phyloP scores from a whole-genome alignment of 2,888 invertebrate genomes.

The Neoscelio sp. region DNA sequence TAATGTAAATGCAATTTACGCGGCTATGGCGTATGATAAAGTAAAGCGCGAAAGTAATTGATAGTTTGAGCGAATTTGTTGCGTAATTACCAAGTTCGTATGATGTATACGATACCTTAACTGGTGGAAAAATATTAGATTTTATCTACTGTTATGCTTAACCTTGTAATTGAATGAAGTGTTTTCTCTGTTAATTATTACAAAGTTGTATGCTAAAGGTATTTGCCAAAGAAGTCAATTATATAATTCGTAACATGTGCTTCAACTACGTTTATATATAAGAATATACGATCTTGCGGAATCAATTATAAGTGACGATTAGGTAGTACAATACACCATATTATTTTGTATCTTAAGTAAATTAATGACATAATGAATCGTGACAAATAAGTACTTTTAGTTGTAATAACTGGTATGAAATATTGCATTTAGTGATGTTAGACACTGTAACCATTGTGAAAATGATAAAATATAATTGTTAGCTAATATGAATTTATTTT shows the following conservation, averaged over 20 bases:
- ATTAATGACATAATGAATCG: conserved; percentile 18
- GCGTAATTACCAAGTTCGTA: conserved; percentile 10
- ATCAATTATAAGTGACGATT: conserved; percentile 18
- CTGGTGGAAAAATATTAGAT: conserved; percentile 22
- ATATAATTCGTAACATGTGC: conserved; percentile 21
- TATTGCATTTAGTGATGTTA: background rate
- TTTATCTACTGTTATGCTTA: conserved; percentile 18
- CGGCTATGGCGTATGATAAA: background rate
- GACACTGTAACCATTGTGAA: background rate
- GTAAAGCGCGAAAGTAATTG: background rate
- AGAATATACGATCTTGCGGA: conserved; percentile 11
- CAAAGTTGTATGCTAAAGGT: conserved; percentile 16
- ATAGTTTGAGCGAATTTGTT: conserved; percentile 1
- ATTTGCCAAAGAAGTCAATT: conserved; percentile 34
- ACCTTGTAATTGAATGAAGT: conserved; percentile 28
- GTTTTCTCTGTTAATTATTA: conserved; percentile 36
- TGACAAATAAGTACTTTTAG: conserved; percentile 2
- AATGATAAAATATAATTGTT: background rate
- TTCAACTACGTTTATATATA: conserved; percentile 5
- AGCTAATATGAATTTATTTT: background rate
- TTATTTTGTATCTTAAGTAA: conserved; percentile 1
- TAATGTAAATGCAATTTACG: too few relatives aligned
- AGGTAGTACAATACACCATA: background rate
- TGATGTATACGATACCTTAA: conserved; percentile 2
- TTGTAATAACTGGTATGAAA: background rate